Evolutionary conservation across 1,140 invertebrate species (phyloP).

Genomic region (honey bee (Apis mellifera)): Amel_HAv3.1 CM009941.2:15764501-15765000

Average conservation of each 20-base stretch:
- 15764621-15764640: constrained; percentile 8
- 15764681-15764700: too few relatives aligned
- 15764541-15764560: too few relatives aligned
- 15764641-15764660: constrained; percentile 36
- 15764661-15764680: background rate
- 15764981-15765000: too few relatives aligned
- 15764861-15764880: constrained; percentile 2
- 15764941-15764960: background rate
- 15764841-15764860: constrained; percentile 1
- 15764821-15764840: constrained; percentile 16
- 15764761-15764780: background rate
- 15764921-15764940: background rate
- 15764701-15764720: too few relatives aligned
- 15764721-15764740: too few relatives aligned
- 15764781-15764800: too few relatives aligned
- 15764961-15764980: too few relatives aligned
- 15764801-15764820: background rate
- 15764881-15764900: background rate
- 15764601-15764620: constrained; percentile 36
- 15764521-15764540: too few relatives aligned
- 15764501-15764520: too few relatives aligned
- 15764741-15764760: background rate
- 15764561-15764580: background rate
- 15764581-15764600: background rate
- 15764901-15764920: background rate